Evolutionary conservation across 2,113 vertebrate species (phyloP).

Genomic region (Galemys pyrenaicus): DNA sequence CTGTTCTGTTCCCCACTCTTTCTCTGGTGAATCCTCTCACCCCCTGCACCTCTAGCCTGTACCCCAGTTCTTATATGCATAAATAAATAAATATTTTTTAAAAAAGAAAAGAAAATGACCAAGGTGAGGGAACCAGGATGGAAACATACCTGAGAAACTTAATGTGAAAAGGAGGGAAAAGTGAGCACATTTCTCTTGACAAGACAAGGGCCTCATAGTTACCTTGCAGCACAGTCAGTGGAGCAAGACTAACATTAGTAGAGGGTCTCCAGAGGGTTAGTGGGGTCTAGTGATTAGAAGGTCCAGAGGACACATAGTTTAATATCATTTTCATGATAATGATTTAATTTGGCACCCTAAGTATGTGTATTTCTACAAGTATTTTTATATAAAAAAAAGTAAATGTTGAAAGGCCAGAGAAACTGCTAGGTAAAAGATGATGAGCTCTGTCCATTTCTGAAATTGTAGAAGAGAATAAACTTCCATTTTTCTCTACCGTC

Average conservation of each 20-base stretch:
- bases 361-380: not conserved
- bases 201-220: not conserved
- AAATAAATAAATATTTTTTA: too few relatives aligned
- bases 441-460: not conserved
- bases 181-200: not conserved
- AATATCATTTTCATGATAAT: not conserved
- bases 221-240: not conserved
- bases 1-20: too few relatives aligned
- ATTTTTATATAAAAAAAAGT: not conserved
- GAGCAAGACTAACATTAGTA: not conserved
- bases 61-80: too few relatives aligned
- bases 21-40: too few relatives aligned
- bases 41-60: too few relatives aligned
- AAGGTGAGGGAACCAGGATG: not conserved
- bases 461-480: not conserved
- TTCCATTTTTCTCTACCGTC: not conserved
- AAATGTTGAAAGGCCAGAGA: not conserved
- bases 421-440: not conserved
- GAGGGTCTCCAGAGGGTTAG: not conserved
- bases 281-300: not conserved
- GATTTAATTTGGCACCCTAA: not conserved
- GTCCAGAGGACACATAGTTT: not conserved
- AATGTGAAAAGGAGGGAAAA: not conserved
- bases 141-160: not conserved
- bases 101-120: not conserved